A percentile compares a stretch with the other conserved stretches of the same genome.
Conservation (phyloP, 2,113 vertebrate species). For the Atherinomorus stipes region DNA sequence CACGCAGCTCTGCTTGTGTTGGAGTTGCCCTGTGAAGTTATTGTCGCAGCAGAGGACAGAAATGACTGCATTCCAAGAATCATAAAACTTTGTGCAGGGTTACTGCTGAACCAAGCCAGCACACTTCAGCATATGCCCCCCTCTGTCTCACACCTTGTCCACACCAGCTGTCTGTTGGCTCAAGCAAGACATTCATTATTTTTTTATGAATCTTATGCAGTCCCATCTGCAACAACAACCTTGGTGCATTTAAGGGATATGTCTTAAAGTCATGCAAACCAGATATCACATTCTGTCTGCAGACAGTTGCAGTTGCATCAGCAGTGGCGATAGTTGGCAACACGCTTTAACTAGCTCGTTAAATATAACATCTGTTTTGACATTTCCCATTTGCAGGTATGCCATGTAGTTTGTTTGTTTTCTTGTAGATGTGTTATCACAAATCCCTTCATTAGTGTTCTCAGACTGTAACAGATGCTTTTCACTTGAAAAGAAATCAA, state of each 20-base stretch:
- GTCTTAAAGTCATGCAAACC: neutral
- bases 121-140: neutral
- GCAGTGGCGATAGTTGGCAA: neutral
- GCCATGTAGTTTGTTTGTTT: too few species aligned
- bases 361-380: neutral
- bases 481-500: too few species aligned
- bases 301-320: neutral
- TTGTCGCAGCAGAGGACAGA: neutral
- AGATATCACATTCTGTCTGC: neutral
- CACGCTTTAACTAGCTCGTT: neutral
- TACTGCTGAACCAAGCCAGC: neutral
- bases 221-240: conserved; percentile 27
- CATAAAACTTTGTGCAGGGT: conserved; percentile 3
- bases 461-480: too few species aligned
- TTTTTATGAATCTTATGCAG: conserved; percentile 16
- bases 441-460: too few species aligned
- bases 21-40: neutral
- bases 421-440: too few species aligned
- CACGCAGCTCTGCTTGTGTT: too few species aligned
- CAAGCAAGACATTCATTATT: conserved; percentile 14
- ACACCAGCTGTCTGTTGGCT: conserved; percentile 3
- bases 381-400: neutral
- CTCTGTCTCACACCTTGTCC: conserved; percentile 18
- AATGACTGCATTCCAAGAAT: neutral
- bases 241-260: neutral